These are phyloP conservation scores for Melanostigma gelatinosum DNA, from an alignment of 2,113 vertebrate species.

Conservation along the genomic window DNA sequence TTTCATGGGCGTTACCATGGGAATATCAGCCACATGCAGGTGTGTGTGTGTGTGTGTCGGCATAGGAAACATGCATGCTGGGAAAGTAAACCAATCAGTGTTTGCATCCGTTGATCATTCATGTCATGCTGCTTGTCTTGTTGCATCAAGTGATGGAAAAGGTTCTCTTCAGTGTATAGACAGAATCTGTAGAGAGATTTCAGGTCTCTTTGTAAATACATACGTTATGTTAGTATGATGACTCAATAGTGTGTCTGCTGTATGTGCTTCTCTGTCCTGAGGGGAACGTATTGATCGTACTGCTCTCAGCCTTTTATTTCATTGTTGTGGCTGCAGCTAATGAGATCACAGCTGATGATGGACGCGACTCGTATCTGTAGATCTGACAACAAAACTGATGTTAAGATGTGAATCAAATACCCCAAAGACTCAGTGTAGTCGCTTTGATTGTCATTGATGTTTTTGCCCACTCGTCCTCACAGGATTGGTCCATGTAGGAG, in stretches of 20 bases:
- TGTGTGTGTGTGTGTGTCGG: conserved; percentile 1
- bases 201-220: conserved; percentile 15
- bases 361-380: not conserved
- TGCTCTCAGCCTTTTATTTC: conserved; percentile 43
- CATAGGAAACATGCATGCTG: conserved; percentile 6
- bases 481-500: conserved; percentile 97
- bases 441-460: not conserved
- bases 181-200: conserved; percentile 10
- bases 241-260: not conserved
- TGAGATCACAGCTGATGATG: conserved; percentile 16
- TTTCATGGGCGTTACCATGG: conserved; percentile 54
- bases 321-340: conserved; percentile 56
- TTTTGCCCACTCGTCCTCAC: conserved; percentile 28
- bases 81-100: conserved; percentile 32
- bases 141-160: conserved; percentile 41
- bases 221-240: conserved; percentile 7
- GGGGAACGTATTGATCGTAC: conserved; percentile 40
- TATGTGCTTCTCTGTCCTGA: not conserved
- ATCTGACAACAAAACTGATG: conserved; percentile 34
- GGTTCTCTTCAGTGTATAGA: conserved; percentile 1
- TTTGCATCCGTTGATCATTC: conserved; percentile 44
- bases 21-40: conserved; percentile 22
- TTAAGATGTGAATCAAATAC: conserved; percentile 22
- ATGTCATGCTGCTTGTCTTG: conserved; percentile 48
- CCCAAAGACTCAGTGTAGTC: not conserved